Evolutionary conservation across 2,888 invertebrate genomes (phyloP).

Genomic region (Drosophila austrosaltans): DNA sequence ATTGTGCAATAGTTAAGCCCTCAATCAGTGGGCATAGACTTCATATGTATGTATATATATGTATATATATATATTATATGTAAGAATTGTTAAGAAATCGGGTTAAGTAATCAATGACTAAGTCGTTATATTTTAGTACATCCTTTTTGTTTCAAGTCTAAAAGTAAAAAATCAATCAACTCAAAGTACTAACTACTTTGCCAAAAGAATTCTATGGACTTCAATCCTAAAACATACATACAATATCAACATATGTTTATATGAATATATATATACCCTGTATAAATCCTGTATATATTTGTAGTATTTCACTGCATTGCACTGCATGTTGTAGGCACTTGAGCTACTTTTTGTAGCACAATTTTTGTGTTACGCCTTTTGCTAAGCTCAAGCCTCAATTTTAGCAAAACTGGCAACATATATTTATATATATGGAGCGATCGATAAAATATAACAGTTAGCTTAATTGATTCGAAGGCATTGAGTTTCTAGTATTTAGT

Average conservation of each 20-base stretch:
- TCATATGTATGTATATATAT: too few relatives aligned
- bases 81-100: too few relatives aligned
- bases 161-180: neutral
- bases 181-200: neutral
- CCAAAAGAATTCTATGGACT: neutral
- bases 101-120: too few relatives aligned
- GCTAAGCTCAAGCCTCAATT: slow-evolving; percentile 1
- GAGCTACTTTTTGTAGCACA: slow-evolving; percentile 14
- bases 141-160: neutral
- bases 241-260: too few relatives aligned
- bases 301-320: neutral
- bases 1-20: too few relatives aligned
- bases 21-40: too few relatives aligned
- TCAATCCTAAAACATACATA: too few relatives aligned
- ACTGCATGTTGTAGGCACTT: slow-evolving; percentile 11
- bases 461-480: slow-evolving; percentile 15
- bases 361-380: neutral
- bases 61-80: too few relatives aligned
- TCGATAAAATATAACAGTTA: slow-evolving; percentile 20
- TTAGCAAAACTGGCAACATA: slow-evolving; percentile 3
- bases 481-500: neutral
- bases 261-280: too few relatives aligned
- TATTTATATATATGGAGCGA: neutral
- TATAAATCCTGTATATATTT: slow-evolving; percentile 9
- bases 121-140: too few relatives aligned